A percentile compares a stretch with the other conserved stretches of the same genome.
These are phyloP conservation scores for Nestor notabilis DNA, from an alignment of 2,113 vertebrate genomes.

Conservation along the genomic window DNA sequence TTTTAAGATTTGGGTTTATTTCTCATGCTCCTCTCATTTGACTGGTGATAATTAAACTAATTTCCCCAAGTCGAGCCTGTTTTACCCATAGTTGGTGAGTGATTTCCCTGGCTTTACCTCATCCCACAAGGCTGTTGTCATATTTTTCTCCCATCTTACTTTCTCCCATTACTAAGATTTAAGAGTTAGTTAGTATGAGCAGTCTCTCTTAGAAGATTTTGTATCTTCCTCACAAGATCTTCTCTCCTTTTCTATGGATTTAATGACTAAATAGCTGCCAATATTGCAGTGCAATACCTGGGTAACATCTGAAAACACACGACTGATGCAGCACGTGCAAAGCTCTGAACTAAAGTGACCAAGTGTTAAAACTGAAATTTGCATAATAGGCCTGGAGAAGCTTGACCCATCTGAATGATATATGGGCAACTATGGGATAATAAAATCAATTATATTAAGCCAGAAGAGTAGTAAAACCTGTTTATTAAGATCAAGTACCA, in stretches of 20 bases:
- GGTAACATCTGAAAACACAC: background rate
- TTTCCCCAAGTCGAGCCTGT: background rate
- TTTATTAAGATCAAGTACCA: background rate
- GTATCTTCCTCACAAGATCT: background rate
- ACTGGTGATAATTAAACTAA: background rate
- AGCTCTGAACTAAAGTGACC: background rate
- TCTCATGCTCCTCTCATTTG: background rate
- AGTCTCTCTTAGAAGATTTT: background rate
- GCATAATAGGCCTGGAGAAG: background rate
- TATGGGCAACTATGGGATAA: background rate
- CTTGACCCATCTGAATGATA: background rate
- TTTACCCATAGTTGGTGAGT: background rate
- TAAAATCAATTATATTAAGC: background rate
- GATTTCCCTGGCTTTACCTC: background rate
- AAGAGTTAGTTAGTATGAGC: background rate
- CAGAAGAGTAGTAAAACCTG: background rate
- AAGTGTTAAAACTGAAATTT: background rate
- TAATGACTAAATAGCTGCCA: background rate
- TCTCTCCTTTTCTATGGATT: background rate
- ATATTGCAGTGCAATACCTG: background rate
- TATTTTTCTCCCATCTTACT: background rate
- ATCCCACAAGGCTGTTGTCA: rapidly evolving
- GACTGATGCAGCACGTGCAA: background rate
- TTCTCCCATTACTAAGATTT: background rate
- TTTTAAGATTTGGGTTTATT: background rate